Base-by-base conservation (phyloP, 2,113 vertebrate species). In the Malaclemys terrapin region DNA sequence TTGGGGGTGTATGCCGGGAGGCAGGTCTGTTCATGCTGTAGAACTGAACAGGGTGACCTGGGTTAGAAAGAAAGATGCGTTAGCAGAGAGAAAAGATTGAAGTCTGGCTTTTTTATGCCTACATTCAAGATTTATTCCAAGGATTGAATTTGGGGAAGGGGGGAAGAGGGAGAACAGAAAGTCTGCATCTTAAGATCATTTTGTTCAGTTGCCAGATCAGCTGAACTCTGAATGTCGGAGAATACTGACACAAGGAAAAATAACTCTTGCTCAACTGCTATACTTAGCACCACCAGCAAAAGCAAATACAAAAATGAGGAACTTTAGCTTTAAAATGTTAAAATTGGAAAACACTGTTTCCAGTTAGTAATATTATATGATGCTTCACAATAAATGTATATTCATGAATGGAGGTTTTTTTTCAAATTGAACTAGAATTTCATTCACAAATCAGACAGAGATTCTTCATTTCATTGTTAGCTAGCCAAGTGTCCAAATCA, bases 11-110 rank as follows among this genome's bases (percentile, higher is more conserved):
- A 75, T 99, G 99, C 84, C 98, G 99, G 95, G 99, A 96, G 20
- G 88, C 98, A 13, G 99, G 99, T 91, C 99, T 99, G 95, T 99
- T 99, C 99, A 99, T 99, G 98, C 99, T 99, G 98, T 99, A 99
- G 98, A 99, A 99, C 98, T 99, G 99, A 96, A 99, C 98, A 10
- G 99, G 98, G 72, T 99, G 98, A 93, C 99, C 99, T 99, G 95
- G 83, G 69, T 91, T 5, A 81, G 12, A 92, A 83, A n/a, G 47
- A 47, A 89, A 90, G 25, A 82, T 2, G 20, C 16, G 31, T 91
- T 1, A 81, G 53, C 65, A 24, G 56, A 85, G 81, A 89, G n/a
- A 84, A 84, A 85, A 92, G 65, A 84, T 50, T 1, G 47, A 91
- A 78, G 75, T 31, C 42, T 78, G 50, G 7, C 25, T 80, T 81